Evolutionary conservation across 2,888 invertebrate species (phyloP), one percentile per base, ranked within the genome.

Genomic region (Caenorhabditis sp.): DNA sequence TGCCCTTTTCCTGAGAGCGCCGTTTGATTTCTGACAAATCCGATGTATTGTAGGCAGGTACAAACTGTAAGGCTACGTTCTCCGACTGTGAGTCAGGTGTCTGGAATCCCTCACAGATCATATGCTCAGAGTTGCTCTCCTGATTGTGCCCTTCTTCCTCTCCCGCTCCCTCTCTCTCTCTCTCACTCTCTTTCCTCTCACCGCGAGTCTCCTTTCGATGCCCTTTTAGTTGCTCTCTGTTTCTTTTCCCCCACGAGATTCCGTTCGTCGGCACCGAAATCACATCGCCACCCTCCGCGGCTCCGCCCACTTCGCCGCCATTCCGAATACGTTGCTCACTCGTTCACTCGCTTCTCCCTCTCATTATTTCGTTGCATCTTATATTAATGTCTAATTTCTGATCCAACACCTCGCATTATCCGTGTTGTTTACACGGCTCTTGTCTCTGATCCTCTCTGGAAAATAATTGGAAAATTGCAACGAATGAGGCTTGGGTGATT

Each of bases 321-420:
- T 20, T 45, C 45, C 24, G 26, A 35, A 30, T 30, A 50, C 32
- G 50, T 32, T 50, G 50, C 55, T 55, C 39, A 2, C 17, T 7
- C 22, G 26, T 15, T 24, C 35, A 15, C 39, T 26, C 45, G 30
- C 41, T 37, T 30, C 41, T 24, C 45, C 27, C 26, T 17, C 39
- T 20, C 55, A 35, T 50, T 50, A 52, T 24, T 39, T 61, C 26
- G 9, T 59, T 48, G 35, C 48, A 37, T 46, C 45, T 65, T 65
- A 65, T n/a, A n/a, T 65, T 65, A 65, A 65, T 65, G 35, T 65
- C 65, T 65, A 65, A 65, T 65, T 65, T 65, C 48, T 65, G 52
- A 65, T 56, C 35, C 58, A 30, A 43, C 41, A n/a, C 13, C 20
- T 22, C 56, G 24, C 39, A 39, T 55, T 15, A 27, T 56, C 26